A percentile compares a stretch with the other conserved stretches of the same genome.
phyloP scores from a whole-genome alignment of 2,888 invertebrate genomes.

The Nesidiocoris tenuis region DNA sequence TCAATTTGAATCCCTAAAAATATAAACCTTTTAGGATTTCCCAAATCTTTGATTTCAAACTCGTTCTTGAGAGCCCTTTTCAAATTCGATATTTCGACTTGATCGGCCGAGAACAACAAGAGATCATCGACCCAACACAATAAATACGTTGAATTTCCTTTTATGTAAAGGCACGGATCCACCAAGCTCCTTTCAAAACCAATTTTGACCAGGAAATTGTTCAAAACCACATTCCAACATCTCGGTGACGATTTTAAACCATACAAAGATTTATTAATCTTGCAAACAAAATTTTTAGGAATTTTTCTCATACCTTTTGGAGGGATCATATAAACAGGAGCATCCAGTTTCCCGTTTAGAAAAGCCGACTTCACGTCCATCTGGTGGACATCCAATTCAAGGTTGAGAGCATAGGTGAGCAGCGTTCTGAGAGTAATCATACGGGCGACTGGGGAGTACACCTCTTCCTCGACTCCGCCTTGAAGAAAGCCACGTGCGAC shows the following conservation, averaged over 20 bases:
- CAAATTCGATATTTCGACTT: too few relatives aligned
- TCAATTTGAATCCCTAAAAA: too few relatives aligned
- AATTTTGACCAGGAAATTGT: neutral
- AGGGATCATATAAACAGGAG: neutral
- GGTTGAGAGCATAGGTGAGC: neutral
- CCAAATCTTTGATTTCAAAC: neutral
- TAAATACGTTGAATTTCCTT: neutral
- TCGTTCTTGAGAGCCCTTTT: neutral
- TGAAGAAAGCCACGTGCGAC: conserved; percentile 2
- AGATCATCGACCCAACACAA: conserved; percentile 18
- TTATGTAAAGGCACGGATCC: conserved; percentile 6
- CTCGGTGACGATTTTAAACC: neutral
- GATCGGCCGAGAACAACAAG: neutral
- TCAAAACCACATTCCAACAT: conserved; percentile 24
- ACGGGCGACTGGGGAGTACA: neutral
- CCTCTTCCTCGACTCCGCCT: neutral
- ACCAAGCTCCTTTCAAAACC: conserved; percentile 7
- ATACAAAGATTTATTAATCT: conserved; percentile 20
- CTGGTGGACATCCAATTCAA: neutral
- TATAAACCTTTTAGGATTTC: neutral
- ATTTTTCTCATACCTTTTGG: neutral
- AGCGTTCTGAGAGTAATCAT: neutral
- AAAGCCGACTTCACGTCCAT: neutral
- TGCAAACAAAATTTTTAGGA: neutral
- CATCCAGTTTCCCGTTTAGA: neutral